Evolutionary conservation across 2,888 invertebrate species (phyloP).

Genomic region (Terebella lapidaria): DNA sequence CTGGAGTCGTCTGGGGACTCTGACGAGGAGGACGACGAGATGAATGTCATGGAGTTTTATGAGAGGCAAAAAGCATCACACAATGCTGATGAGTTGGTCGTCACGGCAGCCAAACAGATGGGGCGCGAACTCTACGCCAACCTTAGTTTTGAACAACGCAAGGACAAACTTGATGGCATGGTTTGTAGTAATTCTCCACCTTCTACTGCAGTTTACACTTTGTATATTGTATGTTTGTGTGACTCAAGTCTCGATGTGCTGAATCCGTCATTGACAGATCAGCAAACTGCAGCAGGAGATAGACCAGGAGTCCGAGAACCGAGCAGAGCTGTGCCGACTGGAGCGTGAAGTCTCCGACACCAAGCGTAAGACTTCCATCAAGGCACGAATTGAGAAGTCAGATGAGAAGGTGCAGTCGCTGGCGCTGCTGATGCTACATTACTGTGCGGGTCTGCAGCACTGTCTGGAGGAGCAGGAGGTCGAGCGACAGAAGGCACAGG

Average conservation of each 20-base stretch:
- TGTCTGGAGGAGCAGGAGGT: constrained; percentile 61
- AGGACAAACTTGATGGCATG: constrained; percentile 78
- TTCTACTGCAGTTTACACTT: too few species aligned
- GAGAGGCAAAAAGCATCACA: constrained; percentile 23
- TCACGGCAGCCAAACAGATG: constrained; percentile 81
- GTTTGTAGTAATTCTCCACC: too few species aligned
- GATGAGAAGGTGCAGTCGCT: constrained; percentile 85
- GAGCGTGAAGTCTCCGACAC: constrained; percentile 38
- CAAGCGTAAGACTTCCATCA: constrained; percentile 19
- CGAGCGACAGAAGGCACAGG: constrained; percentile 4
- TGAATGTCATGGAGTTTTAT: constrained; percentile 22
- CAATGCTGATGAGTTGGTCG: constrained; percentile 58
- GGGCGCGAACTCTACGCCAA: constrained; percentile 76
- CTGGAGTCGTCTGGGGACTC: background rate
- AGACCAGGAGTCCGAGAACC: constrained; percentile 65
- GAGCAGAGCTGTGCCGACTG: constrained; percentile 54
- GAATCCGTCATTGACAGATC: constrained; percentile 60
- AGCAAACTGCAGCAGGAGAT: constrained; percentile 70
- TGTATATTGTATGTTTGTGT: background rate
- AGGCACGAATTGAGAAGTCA: constrained; percentile 59
- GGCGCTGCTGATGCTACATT: constrained; percentile 87
- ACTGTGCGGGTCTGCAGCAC: constrained; percentile 87
- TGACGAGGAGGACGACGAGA: constrained; percentile 21
- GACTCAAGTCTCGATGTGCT: background rate
- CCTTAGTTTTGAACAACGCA: constrained; percentile 66